phyloP scores from a whole-genome alignment of 2,113 vertebrate species.

The Neolamprologus sp. region DNA sequence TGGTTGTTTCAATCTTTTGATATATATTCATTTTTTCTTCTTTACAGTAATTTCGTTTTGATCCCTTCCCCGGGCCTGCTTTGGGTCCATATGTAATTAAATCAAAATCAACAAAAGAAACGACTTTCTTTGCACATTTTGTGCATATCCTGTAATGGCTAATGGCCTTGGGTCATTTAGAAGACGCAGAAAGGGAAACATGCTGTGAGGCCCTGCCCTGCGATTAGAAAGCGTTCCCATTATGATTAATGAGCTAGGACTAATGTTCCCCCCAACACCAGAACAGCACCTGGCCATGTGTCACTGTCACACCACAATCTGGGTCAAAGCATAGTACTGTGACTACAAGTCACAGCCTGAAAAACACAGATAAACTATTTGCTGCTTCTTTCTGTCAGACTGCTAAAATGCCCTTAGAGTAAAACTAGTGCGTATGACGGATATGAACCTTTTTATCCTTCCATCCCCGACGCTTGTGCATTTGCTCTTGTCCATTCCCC shows the following conservation, averaged over 20 bases:
- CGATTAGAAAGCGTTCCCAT: conserved; percentile 29
- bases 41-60: rapidly evolving
- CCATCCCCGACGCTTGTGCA: neutral
- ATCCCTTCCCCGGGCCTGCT: neutral
- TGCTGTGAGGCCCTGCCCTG: conserved; percentile 18
- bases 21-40: neutral
- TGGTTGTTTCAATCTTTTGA: rapidly evolving
- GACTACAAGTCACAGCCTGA: neutral
- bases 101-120: neutral
- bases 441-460: neutral
- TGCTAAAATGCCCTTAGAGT: neutral
- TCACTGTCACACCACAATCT: conserved; percentile 51
- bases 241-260: conserved; percentile 54
- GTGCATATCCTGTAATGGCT: neutral
- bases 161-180: neutral
- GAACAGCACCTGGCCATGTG: conserved; percentile 43
- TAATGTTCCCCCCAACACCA: conserved; percentile 26
- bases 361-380: neutral
- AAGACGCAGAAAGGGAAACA: neutral
- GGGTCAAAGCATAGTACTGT: conserved; percentile 19
- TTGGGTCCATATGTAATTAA: neutral
- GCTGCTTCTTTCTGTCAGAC: neutral
- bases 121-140: neutral
- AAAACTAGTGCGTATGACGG: neutral
- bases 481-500: neutral